These are phyloP conservation scores for Seira ritae DNA, from an alignment of 2,888 invertebrate species.

Conservation along the genomic window DNA sequence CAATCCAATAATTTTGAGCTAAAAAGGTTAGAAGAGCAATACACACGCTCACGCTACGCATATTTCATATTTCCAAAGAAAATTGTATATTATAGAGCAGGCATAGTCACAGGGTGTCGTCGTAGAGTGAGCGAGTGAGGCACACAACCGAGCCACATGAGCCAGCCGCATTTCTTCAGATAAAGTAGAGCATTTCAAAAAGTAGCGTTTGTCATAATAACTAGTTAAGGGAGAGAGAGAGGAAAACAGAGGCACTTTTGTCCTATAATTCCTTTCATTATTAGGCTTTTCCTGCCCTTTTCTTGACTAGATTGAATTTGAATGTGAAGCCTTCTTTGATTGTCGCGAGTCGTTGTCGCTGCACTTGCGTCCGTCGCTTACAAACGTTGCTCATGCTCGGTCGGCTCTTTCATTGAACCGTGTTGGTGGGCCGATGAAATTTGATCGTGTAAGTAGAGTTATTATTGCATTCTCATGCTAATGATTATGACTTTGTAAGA, in stretches of 20 bases:
- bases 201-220: not conserved
- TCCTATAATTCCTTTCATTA: not conserved
- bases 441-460: too few species aligned
- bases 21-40: not conserved
- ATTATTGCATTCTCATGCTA: too few species aligned
- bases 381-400: too few species aligned
- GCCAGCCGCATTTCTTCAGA: not conserved
- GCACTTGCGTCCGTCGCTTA: too few species aligned
- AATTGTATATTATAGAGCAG: not conserved
- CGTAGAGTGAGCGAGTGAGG: too few species aligned
- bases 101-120: too few species aligned
- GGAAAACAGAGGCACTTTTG: too few species aligned
- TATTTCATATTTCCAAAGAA: not conserved
- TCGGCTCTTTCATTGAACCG: too few species aligned
- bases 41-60: not conserved
- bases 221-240: not conserved
- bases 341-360: not conserved
- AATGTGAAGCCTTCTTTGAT: not conserved
- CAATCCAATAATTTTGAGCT: not conserved
- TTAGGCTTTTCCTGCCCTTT: not conserved
- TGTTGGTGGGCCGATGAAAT: too few species aligned
- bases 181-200: not conserved
- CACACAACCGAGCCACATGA: too few species aligned
- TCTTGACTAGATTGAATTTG: too few species aligned
- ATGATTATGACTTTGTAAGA: too few species aligned